A percentile compares a stretch with the other conserved stretches of the same genome.
These are phyloP conservation scores for Ciconia stormi DNA, from an alignment of 2,113 vertebrate species.

Conservation along the genomic window DNA sequence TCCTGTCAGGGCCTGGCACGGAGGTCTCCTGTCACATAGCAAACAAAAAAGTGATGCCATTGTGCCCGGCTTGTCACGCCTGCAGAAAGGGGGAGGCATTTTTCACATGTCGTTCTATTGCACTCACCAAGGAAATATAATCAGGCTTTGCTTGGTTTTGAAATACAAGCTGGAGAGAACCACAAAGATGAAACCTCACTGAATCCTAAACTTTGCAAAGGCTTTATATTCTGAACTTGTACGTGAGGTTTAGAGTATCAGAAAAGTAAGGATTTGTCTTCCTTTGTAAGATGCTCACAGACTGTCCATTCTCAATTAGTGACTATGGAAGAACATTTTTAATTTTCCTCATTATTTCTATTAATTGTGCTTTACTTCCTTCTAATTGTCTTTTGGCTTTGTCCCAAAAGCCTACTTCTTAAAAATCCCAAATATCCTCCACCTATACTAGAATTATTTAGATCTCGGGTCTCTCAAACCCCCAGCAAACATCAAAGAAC, in stretches of 20 bases:
- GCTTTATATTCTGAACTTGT: neutral
- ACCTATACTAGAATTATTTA: neutral
- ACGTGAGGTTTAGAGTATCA: neutral
- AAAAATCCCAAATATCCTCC: neutral
- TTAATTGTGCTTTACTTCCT: neutral
- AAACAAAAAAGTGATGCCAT: neutral
- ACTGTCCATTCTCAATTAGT: neutral
- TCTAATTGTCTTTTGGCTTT: neutral
- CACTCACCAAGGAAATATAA: neutral
- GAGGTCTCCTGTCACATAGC: neutral
- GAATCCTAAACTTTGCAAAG: neutral
- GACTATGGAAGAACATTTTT: neutral
- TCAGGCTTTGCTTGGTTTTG: neutral
- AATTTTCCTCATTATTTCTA: neutral
- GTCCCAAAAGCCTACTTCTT: neutral
- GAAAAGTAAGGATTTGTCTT: neutral
- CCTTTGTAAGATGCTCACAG: neutral
- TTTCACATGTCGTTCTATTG: neutral
- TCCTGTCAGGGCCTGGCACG: accelerated
- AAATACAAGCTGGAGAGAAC: neutral
- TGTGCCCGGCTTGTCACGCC: accelerated
- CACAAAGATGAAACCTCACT: neutral
- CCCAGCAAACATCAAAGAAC: neutral
- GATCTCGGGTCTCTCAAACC: neutral
- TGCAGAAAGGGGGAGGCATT: neutral